A percentile compares a stretch with the other conserved stretches of the same genome.
phyloP scores from a whole-genome alignment of 2,797 vertebrate species.

The Glyptemys insculpta region DNA sequence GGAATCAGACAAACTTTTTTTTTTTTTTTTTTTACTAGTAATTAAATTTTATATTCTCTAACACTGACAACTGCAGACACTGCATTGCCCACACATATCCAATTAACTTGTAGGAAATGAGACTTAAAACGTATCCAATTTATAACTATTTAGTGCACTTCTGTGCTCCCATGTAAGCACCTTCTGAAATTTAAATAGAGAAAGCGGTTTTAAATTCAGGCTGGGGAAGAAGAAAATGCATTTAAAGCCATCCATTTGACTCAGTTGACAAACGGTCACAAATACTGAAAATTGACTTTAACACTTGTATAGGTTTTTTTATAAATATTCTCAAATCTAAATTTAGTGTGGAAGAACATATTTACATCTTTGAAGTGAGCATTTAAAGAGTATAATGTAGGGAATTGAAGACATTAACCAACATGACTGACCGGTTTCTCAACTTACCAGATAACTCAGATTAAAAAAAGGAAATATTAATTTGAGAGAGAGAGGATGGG shows the following conservation, averaged over 20 bases:
- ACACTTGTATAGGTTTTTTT: background rate
- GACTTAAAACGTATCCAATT: background rate
- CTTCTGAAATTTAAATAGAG: background rate
- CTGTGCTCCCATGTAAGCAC: background rate
- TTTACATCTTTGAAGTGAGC: background rate
- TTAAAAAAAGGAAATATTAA: rapidly evolving
- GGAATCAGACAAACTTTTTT: background rate
- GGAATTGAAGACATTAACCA: background rate
- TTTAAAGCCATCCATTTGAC: background rate
- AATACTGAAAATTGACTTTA: background rate
- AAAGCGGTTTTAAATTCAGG: background rate
- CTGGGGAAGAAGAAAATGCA: background rate
- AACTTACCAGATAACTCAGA: background rate
- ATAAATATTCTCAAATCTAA: background rate
- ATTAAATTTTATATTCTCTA: background rate
- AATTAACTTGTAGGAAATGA: background rate
- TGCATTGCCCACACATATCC: background rate
- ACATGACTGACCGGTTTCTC: background rate
- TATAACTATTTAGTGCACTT: background rate
- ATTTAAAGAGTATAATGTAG: background rate
- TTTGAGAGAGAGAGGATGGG: background rate
- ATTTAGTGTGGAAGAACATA: background rate
- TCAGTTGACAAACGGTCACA: background rate
- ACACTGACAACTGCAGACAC: background rate
- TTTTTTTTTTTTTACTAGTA: background rate